phyloP scores from a whole-genome alignment of 2,888 invertebrate species.

The Drosophila aldrichi region DNA sequence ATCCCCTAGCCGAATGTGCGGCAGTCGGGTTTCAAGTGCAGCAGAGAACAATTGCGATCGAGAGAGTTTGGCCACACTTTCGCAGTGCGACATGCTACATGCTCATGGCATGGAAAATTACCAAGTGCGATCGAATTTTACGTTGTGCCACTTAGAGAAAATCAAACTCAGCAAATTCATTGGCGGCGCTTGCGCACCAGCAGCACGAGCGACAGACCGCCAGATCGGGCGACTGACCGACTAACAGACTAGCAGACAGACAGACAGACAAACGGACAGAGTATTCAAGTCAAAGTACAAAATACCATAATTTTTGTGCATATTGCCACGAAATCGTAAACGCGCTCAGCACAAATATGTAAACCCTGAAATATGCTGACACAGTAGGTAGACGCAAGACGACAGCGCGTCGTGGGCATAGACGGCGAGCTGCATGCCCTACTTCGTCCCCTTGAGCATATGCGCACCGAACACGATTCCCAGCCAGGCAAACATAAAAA shows the following conservation, averaged over 20 bases:
- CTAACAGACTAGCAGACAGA: neutral
- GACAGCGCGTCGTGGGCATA: constrained; percentile 19
- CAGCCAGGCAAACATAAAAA: constrained; percentile 71
- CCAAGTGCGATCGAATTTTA: constrained; percentile 48
- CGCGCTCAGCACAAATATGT: constrained; percentile 36
- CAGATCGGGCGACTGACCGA: constrained; percentile 8
- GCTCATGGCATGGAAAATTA: constrained; percentile 61
- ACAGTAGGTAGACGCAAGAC: constrained; percentile 65
- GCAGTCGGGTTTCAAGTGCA: constrained; percentile 47
- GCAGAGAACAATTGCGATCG: neutral
- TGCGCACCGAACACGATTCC: constrained; percentile 31
- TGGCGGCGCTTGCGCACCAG: constrained; percentile 68
- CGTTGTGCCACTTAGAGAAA: constrained; percentile 49
- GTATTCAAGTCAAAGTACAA: constrained; percentile 41
- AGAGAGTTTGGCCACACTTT: constrained; percentile 41
- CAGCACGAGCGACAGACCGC: neutral
- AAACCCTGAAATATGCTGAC: constrained; percentile 76
- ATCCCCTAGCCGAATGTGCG: constrained; percentile 21
- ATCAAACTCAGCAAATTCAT: constrained; percentile 46
- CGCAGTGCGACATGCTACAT: constrained; percentile 15
- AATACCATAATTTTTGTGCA: constrained; percentile 30
- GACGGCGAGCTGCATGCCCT: constrained; percentile 37
- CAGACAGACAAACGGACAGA: constrained; percentile 1
- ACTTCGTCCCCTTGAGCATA: constrained; percentile 42
- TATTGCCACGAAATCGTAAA: constrained; percentile 47